Evolutionary conservation across 2,888 invertebrate species (phyloP).

Genomic region (Eucera pruinosa): DNA sequence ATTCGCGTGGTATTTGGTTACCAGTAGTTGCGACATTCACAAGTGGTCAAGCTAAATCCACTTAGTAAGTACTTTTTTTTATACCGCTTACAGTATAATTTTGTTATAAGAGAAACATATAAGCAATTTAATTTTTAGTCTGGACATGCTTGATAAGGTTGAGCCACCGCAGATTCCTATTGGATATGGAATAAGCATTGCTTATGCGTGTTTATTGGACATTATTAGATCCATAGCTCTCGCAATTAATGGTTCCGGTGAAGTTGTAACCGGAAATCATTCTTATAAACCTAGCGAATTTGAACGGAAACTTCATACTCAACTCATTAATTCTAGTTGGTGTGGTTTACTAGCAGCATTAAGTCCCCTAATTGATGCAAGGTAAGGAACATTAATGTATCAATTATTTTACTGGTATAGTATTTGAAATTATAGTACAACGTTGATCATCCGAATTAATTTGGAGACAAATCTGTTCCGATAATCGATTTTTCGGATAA

Average conservation of each 20-base stretch:
- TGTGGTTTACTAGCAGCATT: conserved; percentile 96
- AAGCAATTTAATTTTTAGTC: conserved; percentile 85
- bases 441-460: too few species aligned
- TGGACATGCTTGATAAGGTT: conserved; percentile 98
- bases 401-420: neutral
- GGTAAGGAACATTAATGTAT: conserved; percentile 81
- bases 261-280: conserved; percentile 78
- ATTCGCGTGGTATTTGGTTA: conserved; percentile 96
- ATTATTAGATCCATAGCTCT: conserved; percentile 94
- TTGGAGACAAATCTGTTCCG: too few species aligned
- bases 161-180: conserved; percentile 98
- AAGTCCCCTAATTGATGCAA: conserved; percentile 96
- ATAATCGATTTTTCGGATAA: too few species aligned
- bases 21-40: conserved; percentile 94
- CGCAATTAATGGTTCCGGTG: conserved; percentile 88
- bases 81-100: neutral
- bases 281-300: conserved; percentile 84
- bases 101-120: neutral
- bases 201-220: conserved; percentile 96
- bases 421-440: too few species aligned
- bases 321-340: conserved; percentile 97
- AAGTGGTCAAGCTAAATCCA: conserved; percentile 93
- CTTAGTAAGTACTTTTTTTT: conserved; percentile 88
- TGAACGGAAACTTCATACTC: conserved; percentile 86
- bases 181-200: conserved; percentile 98